Base-by-base conservation (phyloP, 2,113 vertebrate species). In the Chaenogobius annularis region DNA sequence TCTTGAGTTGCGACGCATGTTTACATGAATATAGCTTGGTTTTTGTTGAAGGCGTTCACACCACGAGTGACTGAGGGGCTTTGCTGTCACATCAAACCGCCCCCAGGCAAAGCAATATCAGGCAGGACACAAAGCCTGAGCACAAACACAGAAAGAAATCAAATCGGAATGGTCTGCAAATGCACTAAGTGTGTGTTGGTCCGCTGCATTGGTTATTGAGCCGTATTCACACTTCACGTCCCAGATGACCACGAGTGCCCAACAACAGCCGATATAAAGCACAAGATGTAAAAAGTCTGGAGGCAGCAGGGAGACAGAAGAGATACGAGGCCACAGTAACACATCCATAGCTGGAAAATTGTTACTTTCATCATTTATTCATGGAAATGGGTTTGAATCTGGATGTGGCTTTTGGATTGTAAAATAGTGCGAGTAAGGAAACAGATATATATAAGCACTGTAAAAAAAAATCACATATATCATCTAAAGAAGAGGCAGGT, bases 281-380 rank as follows among this genome's bases (percentile, higher is more conserved):
- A 78, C 31, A 47, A 46, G 59, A 69, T 77, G 71, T 65, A 68
- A 77, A 52, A 77, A 72, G 61, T 77, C 44, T 68, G 31, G 77
- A 19, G 67, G 67, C 52, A 64, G 70, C 47, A 50, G 50, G 20
- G 74, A 66, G 69, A 75, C 66, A 74, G n/a, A 31, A 23, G 63
- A 77, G 76, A 75, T 61, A 68, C 15, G 10, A 37, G 62, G 35
- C 56, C 59, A 68, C 12, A 68, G 80, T 74, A 83, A 83, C 81
- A 83, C 71, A 52, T 81, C 83, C 48, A 74, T 46, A 72, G 75
- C 70, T 59, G 64, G 66, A 78, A 83, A 80, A 85, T 40, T 79
- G 71, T 77, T 84, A 80, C 77, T 80, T 84, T 87, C 83, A 88
- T 92, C 79, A 91, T 85, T 89, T 89, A 90, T 91, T 91, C 90